Conservation (phyloP, 2,888 invertebrate genomes). For the Drosophila atripex region DNA sequence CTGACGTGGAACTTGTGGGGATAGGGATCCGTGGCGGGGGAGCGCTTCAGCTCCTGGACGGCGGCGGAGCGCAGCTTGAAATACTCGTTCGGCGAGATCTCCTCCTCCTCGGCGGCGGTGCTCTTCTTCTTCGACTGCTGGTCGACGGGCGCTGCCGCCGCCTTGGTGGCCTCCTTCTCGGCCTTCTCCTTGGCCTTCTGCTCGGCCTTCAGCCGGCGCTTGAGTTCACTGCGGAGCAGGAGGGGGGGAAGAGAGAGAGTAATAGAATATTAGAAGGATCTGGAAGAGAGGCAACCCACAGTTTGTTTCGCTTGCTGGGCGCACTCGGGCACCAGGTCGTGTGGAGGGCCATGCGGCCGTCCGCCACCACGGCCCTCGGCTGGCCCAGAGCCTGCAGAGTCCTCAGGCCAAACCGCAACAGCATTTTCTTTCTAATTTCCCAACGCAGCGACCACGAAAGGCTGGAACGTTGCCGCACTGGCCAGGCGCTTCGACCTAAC, state of each 20-base stretch:
- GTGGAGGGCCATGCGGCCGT: constrained; percentile 38
- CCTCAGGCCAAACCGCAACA: constrained; percentile 35
- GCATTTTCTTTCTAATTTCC: constrained; percentile 26
- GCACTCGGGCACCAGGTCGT: constrained; percentile 45
- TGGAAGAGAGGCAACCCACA: constrained; percentile 59
- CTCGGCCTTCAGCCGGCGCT: constrained; percentile 95
- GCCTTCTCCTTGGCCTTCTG: constrained; percentile 96
- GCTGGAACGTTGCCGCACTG: constrained; percentile 16
- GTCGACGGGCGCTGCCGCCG: constrained; percentile 82
- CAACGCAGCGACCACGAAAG: constrained; percentile 6
- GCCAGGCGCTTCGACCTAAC: constrained; percentile 22
- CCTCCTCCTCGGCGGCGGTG: constrained; percentile 86
- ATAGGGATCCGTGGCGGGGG: constrained; percentile 91
- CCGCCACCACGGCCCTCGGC: constrained; percentile 4
- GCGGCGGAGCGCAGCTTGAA: constrained; percentile 93
- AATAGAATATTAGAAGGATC: not conserved
- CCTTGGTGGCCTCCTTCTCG: constrained; percentile 87
- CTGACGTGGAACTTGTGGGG: constrained; percentile 98
- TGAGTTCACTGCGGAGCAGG: constrained; percentile 90
- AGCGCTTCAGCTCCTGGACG: constrained; percentile 91
- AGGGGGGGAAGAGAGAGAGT: not conserved
- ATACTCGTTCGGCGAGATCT: constrained; percentile 97
- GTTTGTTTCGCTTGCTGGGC: constrained; percentile 80
- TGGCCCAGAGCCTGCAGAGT: constrained; percentile 26
- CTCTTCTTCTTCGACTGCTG: constrained; percentile 78